A percentile compares a stretch with the other conserved stretches of the same genome.
These are phyloP conservation scores for Fratercula arctica DNA, from an alignment of 2,797 vertebrate species.

Conservation along the genomic window DNA sequence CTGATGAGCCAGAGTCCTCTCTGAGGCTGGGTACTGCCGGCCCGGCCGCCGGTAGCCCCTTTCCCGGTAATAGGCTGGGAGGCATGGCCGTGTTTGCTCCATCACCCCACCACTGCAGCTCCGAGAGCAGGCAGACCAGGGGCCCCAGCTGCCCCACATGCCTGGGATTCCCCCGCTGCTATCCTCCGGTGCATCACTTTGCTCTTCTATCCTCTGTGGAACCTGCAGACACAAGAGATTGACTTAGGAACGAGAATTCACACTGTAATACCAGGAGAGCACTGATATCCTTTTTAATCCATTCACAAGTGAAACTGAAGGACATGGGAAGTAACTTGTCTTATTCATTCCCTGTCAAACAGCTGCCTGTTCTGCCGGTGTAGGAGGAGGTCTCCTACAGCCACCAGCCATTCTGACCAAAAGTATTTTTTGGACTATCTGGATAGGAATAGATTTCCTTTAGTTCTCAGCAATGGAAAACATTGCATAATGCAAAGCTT, in stretches of 20 bases:
- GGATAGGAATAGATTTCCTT: not conserved
- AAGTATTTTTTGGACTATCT: not conserved
- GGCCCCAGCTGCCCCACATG: constrained; percentile 90
- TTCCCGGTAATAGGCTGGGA: constrained; percentile 76
- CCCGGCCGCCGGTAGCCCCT: constrained; percentile 23
- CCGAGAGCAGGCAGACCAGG: constrained; percentile 89
- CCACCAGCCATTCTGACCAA: not conserved
- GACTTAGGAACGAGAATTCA: not conserved
- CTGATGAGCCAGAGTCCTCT: constrained; percentile 44
- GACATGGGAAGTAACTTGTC: rapidly evolving
- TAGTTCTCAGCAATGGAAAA: not conserved
- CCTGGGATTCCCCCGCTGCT: constrained; percentile 70
- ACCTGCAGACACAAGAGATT: constrained; percentile 76
- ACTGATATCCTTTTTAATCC: rapidly evolving
- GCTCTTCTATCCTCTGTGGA: constrained; percentile 81
- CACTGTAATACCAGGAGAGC: rapidly evolving
- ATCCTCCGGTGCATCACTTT: constrained; percentile 71
- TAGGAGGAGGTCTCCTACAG: not conserved
- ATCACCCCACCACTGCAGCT: constrained; percentile 91
- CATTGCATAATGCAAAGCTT: not conserved
- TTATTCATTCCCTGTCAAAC: not conserved
- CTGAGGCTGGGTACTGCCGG: constrained; percentile 32
- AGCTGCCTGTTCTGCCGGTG: not conserved
- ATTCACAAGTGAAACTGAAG: not conserved
- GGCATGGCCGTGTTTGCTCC: constrained; percentile 88